phyloP scores from a whole-genome alignment of 1,140 invertebrate species.

The Megalonaias nervosa region DNA sequence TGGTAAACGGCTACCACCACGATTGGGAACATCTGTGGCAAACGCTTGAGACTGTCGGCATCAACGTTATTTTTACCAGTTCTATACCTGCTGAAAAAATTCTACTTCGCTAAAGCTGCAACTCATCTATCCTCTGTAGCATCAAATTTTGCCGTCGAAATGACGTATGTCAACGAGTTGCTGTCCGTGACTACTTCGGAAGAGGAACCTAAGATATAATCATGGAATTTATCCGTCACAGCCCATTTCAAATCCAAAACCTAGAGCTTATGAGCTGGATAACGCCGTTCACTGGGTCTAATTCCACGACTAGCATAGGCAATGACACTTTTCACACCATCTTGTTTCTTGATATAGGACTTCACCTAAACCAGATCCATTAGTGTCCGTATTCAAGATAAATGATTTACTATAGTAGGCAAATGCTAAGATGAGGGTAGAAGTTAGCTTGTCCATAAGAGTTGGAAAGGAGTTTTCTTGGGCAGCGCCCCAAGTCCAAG shows the following conservation, averaged over 20 bases:
- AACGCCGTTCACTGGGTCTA: conserved; percentile 22
- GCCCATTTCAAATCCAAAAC: conserved; percentile 14
- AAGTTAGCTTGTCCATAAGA: conserved; percentile 29
- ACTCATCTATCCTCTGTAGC: conserved; percentile 20
- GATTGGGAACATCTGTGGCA: neutral
- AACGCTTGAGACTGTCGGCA: neutral
- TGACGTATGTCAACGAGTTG: conserved; percentile 26
- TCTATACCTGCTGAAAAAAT: conserved; percentile 20
- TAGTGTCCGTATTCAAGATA: conserved; percentile 37
- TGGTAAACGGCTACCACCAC: neutral
- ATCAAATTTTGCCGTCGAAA: conserved; percentile 26
- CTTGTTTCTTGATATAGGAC: conserved; percentile 52
- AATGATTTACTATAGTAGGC: conserved; percentile 38
- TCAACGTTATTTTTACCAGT: conserved; percentile 33
- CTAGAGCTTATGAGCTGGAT: conserved; percentile 22
- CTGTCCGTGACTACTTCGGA: conserved; percentile 33
- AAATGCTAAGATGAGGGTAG: conserved; percentile 38
- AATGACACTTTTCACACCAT: conserved; percentile 39
- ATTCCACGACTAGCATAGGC: conserved; percentile 30
- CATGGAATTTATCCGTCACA: conserved; percentile 25
- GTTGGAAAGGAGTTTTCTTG: conserved; percentile 35
- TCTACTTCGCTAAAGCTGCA: conserved; percentile 13
- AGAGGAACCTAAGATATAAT: conserved; percentile 26
- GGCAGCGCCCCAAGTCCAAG: conserved; percentile 12
- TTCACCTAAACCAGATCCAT: conserved; percentile 45